These are phyloP conservation scores for Thaumetopoea pityocampa DNA, from an alignment of 1,140 invertebrate species.

Conservation along the genomic window DNA sequence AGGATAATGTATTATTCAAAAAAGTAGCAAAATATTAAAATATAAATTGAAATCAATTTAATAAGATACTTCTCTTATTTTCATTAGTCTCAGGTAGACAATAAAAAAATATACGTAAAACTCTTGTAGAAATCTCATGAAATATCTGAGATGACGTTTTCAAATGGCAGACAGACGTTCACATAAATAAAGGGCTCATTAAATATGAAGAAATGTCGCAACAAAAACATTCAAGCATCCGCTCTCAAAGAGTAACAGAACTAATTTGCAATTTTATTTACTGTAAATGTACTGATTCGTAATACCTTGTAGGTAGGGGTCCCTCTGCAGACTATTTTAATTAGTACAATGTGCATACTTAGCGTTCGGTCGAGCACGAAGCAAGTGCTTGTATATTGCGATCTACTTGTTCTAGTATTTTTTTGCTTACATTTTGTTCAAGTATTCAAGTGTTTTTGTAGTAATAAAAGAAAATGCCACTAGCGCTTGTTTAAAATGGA, in stretches of 20 bases:
- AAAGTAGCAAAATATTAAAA: too few relatives aligned
- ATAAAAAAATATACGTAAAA: background rate
- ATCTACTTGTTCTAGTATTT: constrained; percentile 24
- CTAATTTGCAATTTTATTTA: constrained; percentile 57
- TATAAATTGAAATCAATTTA: too few relatives aligned
- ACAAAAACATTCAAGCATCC: constrained; percentile 30
- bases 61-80: too few relatives aligned
- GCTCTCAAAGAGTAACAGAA: constrained; percentile 33
- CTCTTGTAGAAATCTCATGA: background rate
- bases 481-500: constrained; percentile 3
- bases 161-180: constrained; percentile 7
- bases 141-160: constrained; percentile 3
- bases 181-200: constrained; percentile 19
- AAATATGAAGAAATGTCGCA: constrained; percentile 23
- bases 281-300: constrained; percentile 33
- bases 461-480: constrained; percentile 4
- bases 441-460: constrained; percentile 11
- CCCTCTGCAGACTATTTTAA: constrained; percentile 47
- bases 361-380: constrained; percentile 42
- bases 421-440: constrained; percentile 28
- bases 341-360: constrained; percentile 55
- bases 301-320: constrained; percentile 5
- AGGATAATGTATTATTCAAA: too few relatives aligned
- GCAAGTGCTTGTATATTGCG: constrained; percentile 20
- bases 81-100: too few relatives aligned